phyloP scores from a whole-genome alignment of 2,888 invertebrate genomes.

The Rhaphigaster nebulosa region DNA sequence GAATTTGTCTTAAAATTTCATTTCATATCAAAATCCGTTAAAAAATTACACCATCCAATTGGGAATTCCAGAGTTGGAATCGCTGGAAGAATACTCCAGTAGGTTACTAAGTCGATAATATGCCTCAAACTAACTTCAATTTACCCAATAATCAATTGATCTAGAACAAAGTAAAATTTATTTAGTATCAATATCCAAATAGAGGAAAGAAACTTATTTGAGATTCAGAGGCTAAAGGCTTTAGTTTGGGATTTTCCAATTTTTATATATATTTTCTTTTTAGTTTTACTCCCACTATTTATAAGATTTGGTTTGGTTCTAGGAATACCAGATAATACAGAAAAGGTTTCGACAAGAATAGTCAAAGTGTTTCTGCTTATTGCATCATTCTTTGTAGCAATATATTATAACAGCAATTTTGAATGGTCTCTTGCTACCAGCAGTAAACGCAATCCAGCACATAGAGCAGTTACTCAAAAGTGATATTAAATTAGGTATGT shows the following conservation, averaged over 20 bases:
- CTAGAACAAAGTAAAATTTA: background rate
- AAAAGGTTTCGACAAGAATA: conserved; percentile 62
- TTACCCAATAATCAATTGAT: too few relatives aligned
- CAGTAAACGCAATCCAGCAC: conserved; percentile 64
- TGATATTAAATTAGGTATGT: conserved; percentile 63
- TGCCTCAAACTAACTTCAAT: too few relatives aligned
- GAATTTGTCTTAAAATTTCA: too few relatives aligned
- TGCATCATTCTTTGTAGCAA: conserved; percentile 63
- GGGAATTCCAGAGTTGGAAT: too few relatives aligned
- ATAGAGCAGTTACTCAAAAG: conserved; percentile 64
- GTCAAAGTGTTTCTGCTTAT: conserved; percentile 62
- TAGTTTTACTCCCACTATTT: background rate
- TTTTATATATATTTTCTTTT: too few relatives aligned
- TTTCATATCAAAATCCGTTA: too few relatives aligned
- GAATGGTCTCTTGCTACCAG: conserved; percentile 64
- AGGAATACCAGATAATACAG: conserved; percentile 62
- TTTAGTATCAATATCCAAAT: background rate
- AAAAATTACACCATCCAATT: too few relatives aligned
- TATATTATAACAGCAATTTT: conserved; percentile 65
- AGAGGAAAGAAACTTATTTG: background rate
- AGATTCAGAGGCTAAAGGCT: background rate
- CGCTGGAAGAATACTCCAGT: too few relatives aligned
- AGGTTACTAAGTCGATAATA: too few relatives aligned
- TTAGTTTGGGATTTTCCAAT: background rate
- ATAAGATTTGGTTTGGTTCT: background rate